Evolutionary conservation across 2,888 invertebrate genomes (phyloP), one percentile per base, ranked within the genome.

Genomic region (Argyresthia albistria): DNA sequence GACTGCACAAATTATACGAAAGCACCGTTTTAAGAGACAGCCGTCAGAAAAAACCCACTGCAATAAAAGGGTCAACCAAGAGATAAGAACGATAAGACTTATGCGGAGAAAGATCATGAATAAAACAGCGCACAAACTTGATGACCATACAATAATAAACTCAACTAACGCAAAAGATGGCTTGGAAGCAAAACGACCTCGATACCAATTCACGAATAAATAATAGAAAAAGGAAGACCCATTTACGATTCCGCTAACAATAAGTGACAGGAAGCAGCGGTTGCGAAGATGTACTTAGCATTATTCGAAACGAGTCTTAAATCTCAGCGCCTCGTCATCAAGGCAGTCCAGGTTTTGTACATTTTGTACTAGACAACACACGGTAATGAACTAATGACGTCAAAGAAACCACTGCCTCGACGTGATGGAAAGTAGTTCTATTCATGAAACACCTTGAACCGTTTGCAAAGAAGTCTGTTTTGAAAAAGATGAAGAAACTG

Each of bases 231-330:
- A 57, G 60, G 68, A 69, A 68, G 68, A 66, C 60, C 60, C 74
- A 69, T 78, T 78, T 80, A 75, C 72, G 70, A 63, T 67, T 64
- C 63, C 71, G 61, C 79, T 79, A 80, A 71, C 80, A 72, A 61
- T 68, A n/a, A 47, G 67, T 57, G 67, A 57, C 72, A 80, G 82
- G 84, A 83, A 82, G 75, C 64, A 58, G 56, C 56, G 50, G 59
- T 64, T 54, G 56, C 46, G 48, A 54, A 61, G 6, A 25, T 25
- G 25, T 25, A 4, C 3, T 25, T 25, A 25, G 25, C 25, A 25
- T 25, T 25, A 25, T 25, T 25, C 25, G 25, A 25, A 25, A 25
- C 25, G 25, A 25, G 25, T 25, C 25, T 25, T 25, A 25, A 25
- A 25, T 25, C 25, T 25, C 25, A 65, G 58, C 56, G 7, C 4